Evolutionary conservation across 2,888 invertebrate species (phyloP).

Genomic region (Rosalia funebris): DNA sequence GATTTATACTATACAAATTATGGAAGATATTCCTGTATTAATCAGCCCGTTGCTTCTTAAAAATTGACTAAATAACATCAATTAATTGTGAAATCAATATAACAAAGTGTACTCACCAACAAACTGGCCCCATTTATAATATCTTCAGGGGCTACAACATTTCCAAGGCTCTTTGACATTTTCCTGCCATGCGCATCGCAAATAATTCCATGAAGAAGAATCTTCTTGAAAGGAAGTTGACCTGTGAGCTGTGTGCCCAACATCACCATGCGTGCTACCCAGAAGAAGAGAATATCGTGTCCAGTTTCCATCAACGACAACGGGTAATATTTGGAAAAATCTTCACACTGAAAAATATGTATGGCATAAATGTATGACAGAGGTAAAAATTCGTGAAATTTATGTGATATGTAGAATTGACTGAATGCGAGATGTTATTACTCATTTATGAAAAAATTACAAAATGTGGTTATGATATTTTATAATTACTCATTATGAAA

Average conservation of each 20-base stretch:
- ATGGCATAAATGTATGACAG: too few relatives aligned
- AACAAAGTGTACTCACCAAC: constrained; percentile 65
- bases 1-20: too few relatives aligned
- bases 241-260: constrained; percentile 86
- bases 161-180: constrained; percentile 99
- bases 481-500: too few relatives aligned
- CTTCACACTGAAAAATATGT: constrained; percentile 67
- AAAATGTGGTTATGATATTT: too few relatives aligned
- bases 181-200: constrained; percentile 98
- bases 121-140: constrained; percentile 89
- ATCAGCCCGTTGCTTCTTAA: too few relatives aligned
- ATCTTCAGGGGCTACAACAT: constrained; percentile 97
- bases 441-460: too few relatives aligned
- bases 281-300: constrained; percentile 98
- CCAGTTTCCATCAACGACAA: constrained; percentile 94
- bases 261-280: constrained; percentile 99
- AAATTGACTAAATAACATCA: too few relatives aligned
- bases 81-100: too few relatives aligned
- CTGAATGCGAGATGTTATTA: too few relatives aligned
- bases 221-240: constrained; percentile 90
- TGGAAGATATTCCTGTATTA: too few relatives aligned
- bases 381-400: too few relatives aligned
- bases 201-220: constrained; percentile 96
- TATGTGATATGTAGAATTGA: too few relatives aligned
- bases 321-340: constrained; percentile 75